These are phyloP conservation scores for Drosophila paramelanica DNA, from an alignment of 2,888 invertebrate species.

Conservation along the genomic window DNA sequence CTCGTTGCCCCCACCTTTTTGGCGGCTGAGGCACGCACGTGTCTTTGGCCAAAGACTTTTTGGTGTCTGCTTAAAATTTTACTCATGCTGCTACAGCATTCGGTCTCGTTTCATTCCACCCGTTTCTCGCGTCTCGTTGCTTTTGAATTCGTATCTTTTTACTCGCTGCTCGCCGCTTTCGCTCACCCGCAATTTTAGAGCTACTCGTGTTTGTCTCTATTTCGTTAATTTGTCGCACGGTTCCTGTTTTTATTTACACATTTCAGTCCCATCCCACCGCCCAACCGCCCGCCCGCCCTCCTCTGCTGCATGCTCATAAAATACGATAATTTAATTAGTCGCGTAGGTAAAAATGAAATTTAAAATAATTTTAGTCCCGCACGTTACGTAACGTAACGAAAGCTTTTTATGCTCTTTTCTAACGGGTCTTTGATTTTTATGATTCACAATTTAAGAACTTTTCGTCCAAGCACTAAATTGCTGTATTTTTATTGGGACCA, in stretches of 20 bases:
- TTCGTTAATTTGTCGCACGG: conserved; percentile 64
- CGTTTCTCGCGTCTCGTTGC: conserved; percentile 16
- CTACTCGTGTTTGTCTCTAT: conserved; percentile 66
- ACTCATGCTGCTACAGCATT: conserved; percentile 56
- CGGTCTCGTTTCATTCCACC: conserved; percentile 17
- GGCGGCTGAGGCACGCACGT: conserved; percentile 49
- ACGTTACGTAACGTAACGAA: conserved; percentile 1
- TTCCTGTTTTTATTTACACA: conserved; percentile 70
- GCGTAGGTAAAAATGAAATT: conserved; percentile 73
- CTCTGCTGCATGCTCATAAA: conserved; percentile 58
- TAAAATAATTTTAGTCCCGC: conserved; percentile 54
- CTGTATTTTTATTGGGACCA: conserved; percentile 22
- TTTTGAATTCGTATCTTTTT: conserved; percentile 7
- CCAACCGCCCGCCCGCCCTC: rapidly evolving
- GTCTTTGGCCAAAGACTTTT: conserved; percentile 55
- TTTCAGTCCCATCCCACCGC: conserved; percentile 29
- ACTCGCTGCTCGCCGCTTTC: conserved; percentile 7
- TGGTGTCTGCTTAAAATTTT: conserved; percentile 73
- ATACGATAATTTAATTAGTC: conserved; percentile 79
- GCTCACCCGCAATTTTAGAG: conserved; percentile 48
- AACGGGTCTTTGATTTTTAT: conserved; percentile 24
- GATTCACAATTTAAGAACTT: conserved; percentile 4
- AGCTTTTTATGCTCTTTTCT: conserved; percentile 15
- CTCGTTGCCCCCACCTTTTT: conserved; percentile 24
- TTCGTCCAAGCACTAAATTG: neutral